Percentiles rank a stretch among this genome's conserved stretches.
Conservation (phyloP, 2,113 vertebrate genomes). For the Syngnathus floridae region DNA sequence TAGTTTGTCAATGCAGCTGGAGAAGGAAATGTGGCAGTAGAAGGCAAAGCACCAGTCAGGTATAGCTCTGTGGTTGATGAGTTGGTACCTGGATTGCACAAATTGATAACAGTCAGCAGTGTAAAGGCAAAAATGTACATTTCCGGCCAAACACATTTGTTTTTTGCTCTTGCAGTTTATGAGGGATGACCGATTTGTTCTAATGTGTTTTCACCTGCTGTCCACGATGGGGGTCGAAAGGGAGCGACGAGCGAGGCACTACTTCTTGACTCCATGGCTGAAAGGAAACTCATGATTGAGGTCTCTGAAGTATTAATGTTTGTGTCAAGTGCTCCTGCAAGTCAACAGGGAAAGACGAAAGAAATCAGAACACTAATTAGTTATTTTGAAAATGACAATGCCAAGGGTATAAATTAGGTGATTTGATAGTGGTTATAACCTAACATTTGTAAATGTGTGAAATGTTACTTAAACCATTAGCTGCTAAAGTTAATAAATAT, state of each 20-base stretch:
- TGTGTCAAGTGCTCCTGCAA: slow-evolving; percentile 84
- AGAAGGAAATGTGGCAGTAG: slow-evolving; percentile 87
- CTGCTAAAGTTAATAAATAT: no score
- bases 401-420: not conserved
- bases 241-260: slow-evolving; percentile 86
- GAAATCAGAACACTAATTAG: not conserved
- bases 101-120: not conserved
- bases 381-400: not conserved
- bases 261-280: slow-evolving; percentile 86
- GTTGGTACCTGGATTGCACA: slow-evolving; percentile 79
- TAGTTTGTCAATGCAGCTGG: slow-evolving; percentile 83
- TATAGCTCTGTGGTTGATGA: slow-evolving; percentile 88
- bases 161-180: not conserved
- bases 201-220: slow-evolving; percentile 75
- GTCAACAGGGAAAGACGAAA: slow-evolving; percentile 56
- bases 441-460: not conserved
- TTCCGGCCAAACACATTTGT: not conserved
- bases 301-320: slow-evolving; percentile 86
- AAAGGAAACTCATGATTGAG: slow-evolving; percentile 93
- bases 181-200: not conserved
- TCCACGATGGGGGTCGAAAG: slow-evolving; percentile 90
- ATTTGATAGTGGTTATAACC: no score
- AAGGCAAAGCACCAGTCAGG: slow-evolving; percentile 88
- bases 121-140: not conserved
- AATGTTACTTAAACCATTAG: not conserved